Base-by-base conservation (phyloP, 1,140 invertebrate genomes). In the Elysia chlorotica region DNA sequence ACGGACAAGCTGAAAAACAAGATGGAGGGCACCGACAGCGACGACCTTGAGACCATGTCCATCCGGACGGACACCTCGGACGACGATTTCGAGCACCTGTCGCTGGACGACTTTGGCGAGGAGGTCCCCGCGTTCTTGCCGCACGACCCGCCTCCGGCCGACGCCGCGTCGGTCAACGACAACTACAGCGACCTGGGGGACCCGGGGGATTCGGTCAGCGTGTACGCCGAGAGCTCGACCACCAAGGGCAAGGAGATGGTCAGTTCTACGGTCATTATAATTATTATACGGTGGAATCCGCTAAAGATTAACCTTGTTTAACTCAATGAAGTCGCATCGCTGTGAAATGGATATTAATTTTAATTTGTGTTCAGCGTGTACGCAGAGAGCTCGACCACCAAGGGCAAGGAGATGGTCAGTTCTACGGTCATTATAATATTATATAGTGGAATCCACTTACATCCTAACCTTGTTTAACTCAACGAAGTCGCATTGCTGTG, bases 131-230 rank as follows among this genome's bases (percentile, higher is more conserved):
- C 81, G 17, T 86, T 86, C 68, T n/a, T n/a, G n/a, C 71, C 71
- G 48, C 79, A 82, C 68, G 77, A 78, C 56, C 54, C 61, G 17
- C 61, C 68, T 19, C 66, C 63, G 6, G 56, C 66, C 17, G 82
- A 86, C 10, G 81, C 76, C 30, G 77, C 80, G 3, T 84, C 83
- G 5, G 1, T 91, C 92, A 35, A 88, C 0, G 95, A 96, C 84
- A 91, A 95, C 30, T 96, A 94, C 6, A 92, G 92, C 48, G 95
- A 97, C 85, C 93, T 94, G 19, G 89, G 93, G 30, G 94, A 96
- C 85, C 37, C 41, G 1, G 67, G 53, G 31, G 93, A 94, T 76
- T 89, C 93, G 0, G 92, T 93, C 21, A 95, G 78, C 56, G 72
- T 82, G 30, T 80, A 78, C 74, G 81, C 79, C 53, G 82, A 82